These are phyloP conservation scores for Apoderus coryli DNA, from an alignment of 2,888 invertebrate genomes.

Conservation along the genomic window DNA sequence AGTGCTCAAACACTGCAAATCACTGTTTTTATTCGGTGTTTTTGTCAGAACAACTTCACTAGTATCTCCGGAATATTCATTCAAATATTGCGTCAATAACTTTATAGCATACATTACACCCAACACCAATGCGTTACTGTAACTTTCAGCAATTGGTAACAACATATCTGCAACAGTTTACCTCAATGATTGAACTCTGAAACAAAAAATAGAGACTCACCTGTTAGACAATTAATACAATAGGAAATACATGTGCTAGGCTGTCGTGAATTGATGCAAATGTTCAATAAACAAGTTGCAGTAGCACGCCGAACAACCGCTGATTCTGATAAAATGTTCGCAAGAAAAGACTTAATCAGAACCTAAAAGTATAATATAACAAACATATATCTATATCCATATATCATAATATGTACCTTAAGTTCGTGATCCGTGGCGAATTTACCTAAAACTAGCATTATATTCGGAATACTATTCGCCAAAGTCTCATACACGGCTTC, in stretches of 20 bases:
- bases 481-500: conserved; percentile 57
- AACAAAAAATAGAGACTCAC: no score
- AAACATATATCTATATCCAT: conserved; percentile 8
- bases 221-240: conserved; percentile 48
- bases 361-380: conserved; percentile 33
- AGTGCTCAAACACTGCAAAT: no score
- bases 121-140: conserved; percentile 38
- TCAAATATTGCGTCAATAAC: conserved; percentile 43
- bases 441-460: conserved; percentile 49
- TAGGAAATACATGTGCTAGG: conserved; percentile 49
- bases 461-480: conserved; percentile 45
- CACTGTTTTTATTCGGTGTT: no score
- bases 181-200: no score
- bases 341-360: conserved; percentile 50
- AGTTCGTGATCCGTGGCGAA: conserved; percentile 58
- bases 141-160: conserved; percentile 28
- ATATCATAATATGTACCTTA: conserved; percentile 42
- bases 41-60: no score
- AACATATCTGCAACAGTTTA: conserved; percentile 28
- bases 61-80: no score
- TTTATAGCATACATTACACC: conserved; percentile 53
- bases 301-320: conserved; percentile 71
- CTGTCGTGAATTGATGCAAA: conserved; percentile 67
- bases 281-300: conserved; percentile 61
- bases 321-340: conserved; percentile 46